Conservation (phyloP, 2,113 vertebrate genomes). For the Enhydra lutris region DNA sequence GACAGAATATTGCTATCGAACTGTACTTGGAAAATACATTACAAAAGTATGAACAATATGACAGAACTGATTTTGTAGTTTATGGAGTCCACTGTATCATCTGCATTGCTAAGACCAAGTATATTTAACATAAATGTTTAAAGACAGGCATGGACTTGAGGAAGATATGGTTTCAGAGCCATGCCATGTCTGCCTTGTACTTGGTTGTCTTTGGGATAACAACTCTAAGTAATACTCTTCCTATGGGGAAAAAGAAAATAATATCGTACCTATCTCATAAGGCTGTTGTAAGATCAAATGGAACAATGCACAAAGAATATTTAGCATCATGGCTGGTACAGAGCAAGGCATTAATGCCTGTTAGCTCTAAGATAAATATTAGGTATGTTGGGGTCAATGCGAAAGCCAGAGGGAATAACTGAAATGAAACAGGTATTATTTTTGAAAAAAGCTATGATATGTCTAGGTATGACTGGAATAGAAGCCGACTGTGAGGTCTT, state of each 20-base stretch:
- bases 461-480: slow-evolving; percentile 37
- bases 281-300: background rate
- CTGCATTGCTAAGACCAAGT: background rate
- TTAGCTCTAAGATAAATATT: slow-evolving; percentile 40
- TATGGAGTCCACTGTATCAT: background rate
- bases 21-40: background rate
- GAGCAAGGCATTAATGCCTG: background rate
- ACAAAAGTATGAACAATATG: background rate
- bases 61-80: background rate
- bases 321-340: background rate
- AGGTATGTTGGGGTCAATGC: slow-evolving; percentile 42
- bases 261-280: background rate
- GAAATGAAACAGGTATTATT: slow-evolving; percentile 61
- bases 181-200: background rate
- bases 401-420: slow-evolving; percentile 42
- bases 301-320: background rate
- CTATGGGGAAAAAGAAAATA: background rate
- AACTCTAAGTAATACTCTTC: background rate
- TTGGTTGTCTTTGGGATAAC: background rate
- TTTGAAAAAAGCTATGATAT: slow-evolving; percentile 51
- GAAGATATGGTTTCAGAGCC: background rate
- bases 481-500: slow-evolving; percentile 38
- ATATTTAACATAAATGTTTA: background rate
- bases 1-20: background rate
- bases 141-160: background rate